phyloP scores from a whole-genome alignment of 2,113 vertebrate genomes.

The Stercorarius parasiticus region DNA sequence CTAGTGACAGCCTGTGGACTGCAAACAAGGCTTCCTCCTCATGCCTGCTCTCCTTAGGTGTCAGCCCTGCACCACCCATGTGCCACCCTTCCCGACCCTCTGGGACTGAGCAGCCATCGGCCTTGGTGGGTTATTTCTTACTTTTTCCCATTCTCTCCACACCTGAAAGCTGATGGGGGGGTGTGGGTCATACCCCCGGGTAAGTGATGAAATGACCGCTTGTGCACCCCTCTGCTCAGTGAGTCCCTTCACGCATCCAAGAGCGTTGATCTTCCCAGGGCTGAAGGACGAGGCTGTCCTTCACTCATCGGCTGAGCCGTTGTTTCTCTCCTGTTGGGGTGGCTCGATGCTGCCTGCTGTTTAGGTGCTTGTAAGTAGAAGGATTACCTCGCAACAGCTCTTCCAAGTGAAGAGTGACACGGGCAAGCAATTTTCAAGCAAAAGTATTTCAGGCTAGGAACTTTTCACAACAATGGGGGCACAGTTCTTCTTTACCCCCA shows the following conservation, averaged over 20 bases:
- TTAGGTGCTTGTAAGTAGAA: not conserved
- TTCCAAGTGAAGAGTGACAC: not conserved
- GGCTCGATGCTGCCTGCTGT: not conserved
- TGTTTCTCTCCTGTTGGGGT: not conserved
- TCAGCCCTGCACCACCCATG: not conserved
- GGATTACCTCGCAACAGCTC: not conserved
- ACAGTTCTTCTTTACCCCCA: not conserved
- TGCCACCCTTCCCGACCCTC: not conserved
- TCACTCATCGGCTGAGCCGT: not conserved
- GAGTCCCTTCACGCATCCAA: not conserved
- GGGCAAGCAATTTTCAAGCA: not conserved
- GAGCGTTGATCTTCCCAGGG: not conserved
- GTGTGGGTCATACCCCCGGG: no score
- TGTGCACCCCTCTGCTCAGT: not conserved
- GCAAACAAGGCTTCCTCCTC: not conserved
- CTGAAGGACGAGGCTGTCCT: not conserved
- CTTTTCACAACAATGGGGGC: not conserved
- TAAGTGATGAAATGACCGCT: not conserved
- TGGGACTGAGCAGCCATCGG: not conserved
- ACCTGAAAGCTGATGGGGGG: not conserved
- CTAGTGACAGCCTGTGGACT: not conserved
- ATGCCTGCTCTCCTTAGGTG: not conserved
- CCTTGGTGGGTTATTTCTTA: not conserved
- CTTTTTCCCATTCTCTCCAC: not conserved
- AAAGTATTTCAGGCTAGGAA: not conserved